Evolutionary conservation across 2,113 vertebrate genomes (phyloP).

Genomic region (Microtus oregoni): DNA sequence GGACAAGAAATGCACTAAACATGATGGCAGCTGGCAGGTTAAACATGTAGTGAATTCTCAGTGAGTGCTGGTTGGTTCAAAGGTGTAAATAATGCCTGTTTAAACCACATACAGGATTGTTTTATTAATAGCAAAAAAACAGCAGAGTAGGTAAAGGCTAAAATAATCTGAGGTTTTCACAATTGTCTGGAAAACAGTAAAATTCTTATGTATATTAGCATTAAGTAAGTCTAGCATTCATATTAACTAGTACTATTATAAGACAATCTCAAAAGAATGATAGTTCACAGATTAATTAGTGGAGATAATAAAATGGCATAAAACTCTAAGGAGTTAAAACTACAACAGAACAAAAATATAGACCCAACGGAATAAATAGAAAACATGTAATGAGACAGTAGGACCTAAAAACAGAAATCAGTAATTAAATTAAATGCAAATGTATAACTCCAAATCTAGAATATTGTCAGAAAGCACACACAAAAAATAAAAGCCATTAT

Average conservation of each 20-base stretch:
- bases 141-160: not conserved
- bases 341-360: not conserved
- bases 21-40: not conserved
- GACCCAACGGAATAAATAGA: not conserved
- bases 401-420: not conserved
- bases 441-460: not conserved
- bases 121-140: not conserved
- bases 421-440: not conserved
- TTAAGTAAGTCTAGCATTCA: not conserved
- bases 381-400: not conserved
- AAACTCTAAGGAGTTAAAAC: not conserved
- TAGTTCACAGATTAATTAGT: not conserved
- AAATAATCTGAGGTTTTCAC: not conserved
- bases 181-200: not conserved
- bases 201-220: slow-evolving; percentile 21
- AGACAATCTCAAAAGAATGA: not conserved
- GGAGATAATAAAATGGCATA: not conserved
- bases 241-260: not conserved
- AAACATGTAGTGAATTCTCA: not conserved
- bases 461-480: not conserved
- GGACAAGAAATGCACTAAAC: not conserved
- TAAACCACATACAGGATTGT: not conserved
- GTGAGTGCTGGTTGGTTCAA: not conserved
- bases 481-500: not conserved
- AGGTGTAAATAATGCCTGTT: not conserved